Percentiles rank a stretch among this genome's conserved stretches.
Evolutionary conservation across 2,888 invertebrate genomes (phyloP).

Genomic region (Lithophane semibrunnea): DNA sequence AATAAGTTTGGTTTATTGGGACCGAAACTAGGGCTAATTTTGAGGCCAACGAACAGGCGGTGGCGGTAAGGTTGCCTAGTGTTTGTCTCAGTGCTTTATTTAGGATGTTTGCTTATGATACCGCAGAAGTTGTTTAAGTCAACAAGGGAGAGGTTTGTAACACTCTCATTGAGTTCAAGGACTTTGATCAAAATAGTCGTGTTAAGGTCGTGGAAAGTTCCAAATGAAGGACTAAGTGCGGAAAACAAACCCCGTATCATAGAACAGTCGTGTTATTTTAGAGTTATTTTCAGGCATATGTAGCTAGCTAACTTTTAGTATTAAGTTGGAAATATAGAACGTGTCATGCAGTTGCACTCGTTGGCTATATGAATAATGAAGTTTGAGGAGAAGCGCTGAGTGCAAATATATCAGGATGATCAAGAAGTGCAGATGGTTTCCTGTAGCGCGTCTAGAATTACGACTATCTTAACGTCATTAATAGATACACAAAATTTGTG

Average conservation of each 20-base stretch:
- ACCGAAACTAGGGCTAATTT: slow-evolving; percentile 20
- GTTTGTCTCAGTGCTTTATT: slow-evolving; percentile 25
- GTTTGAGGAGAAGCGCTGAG: background rate
- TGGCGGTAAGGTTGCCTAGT: background rate
- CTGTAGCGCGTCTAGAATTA: too few species aligned
- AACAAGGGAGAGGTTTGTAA: background rate
- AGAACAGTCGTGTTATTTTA: background rate
- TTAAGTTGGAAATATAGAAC: background rate
- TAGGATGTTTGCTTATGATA: slow-evolving; percentile 7
- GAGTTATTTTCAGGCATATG: background rate
- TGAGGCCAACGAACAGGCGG: background rate
- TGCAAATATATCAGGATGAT: background rate
- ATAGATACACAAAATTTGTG: background rate
- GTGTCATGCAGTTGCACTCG: background rate
- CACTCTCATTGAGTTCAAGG: slow-evolving; percentile 10
- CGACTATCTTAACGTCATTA: background rate
- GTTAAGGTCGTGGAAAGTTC: too few species aligned
- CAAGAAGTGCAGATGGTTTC: background rate
- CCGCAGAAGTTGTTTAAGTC: slow-evolving; percentile 18
- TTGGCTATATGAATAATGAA: background rate
- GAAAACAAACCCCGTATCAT: too few species aligned
- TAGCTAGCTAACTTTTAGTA: background rate
- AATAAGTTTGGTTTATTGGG: slow-evolving; percentile 26
- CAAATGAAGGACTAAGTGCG: too few species aligned
- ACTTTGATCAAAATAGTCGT: background rate